Conservation (phyloP, 1,140 invertebrate species). For the Drosophila nigromelanica region DNA sequence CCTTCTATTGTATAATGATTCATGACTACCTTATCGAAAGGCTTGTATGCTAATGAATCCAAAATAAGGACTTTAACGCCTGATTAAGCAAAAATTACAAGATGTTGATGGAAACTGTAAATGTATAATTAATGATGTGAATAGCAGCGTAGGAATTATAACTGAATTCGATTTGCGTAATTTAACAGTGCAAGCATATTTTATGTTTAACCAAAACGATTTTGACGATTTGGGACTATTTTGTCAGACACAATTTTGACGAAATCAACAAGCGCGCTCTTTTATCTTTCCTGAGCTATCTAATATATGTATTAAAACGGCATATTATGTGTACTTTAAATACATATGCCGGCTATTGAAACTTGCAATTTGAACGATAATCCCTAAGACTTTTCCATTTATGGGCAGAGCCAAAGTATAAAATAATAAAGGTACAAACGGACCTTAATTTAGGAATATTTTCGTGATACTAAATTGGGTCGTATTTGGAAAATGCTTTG, state of each 20-base stretch:
- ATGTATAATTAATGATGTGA: too few species aligned
- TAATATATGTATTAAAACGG: conserved; percentile 25
- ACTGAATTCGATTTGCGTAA: background rate
- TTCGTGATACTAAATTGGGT: conserved; percentile 50
- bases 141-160: too few species aligned
- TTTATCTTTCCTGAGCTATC: conserved; percentile 9
- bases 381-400: conserved; percentile 53
- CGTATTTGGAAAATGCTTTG: conserved; percentile 28
- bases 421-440: conserved; percentile 49
- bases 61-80: too few species aligned
- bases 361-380: conserved; percentile 63
- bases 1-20: too few species aligned
- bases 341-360: conserved; percentile 34
- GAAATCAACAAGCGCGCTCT: background rate
- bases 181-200: too few species aligned
- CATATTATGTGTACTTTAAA: conserved; percentile 15
- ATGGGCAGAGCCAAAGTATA: conserved; percentile 35
- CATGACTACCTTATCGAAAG: too few species aligned
- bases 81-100: too few species aligned
- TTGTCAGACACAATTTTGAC: background rate
- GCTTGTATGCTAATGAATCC: too few species aligned
- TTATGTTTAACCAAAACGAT: too few species aligned
- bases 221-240: background rate
- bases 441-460: conserved; percentile 61
- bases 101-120: too few species aligned